Evolutionary conservation across 2,113 vertebrate genomes (phyloP).

Genomic region (Columbina picui): DNA sequence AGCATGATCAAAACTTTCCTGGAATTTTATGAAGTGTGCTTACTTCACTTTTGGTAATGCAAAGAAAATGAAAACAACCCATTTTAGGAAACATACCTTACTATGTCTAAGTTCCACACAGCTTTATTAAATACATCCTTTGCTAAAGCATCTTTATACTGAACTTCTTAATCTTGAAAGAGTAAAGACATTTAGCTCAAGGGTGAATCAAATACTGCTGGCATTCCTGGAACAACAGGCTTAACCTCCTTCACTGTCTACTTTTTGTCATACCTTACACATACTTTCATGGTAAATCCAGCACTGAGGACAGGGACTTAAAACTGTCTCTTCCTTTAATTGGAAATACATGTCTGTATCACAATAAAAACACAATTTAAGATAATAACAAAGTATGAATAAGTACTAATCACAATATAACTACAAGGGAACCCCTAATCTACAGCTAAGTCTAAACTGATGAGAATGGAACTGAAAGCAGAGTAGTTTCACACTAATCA

Average conservation of each 20-base stretch:
- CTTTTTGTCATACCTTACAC: not conserved
- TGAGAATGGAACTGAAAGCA: not conserved
- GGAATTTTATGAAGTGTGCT: not conserved
- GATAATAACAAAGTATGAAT: not conserved
- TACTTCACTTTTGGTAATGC: not conserved
- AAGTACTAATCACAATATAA: not conserved
- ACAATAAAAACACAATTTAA: not conserved
- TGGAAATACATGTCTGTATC: not conserved
- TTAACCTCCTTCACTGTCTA: not conserved
- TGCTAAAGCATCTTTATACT: conserved; percentile 24
- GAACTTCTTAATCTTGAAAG: conserved; percentile 43
- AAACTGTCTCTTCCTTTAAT: not conserved
- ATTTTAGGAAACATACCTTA: not conserved
- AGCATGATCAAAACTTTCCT: not conserved
- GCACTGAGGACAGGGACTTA: conserved; percentile 38
- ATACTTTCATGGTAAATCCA: not conserved
- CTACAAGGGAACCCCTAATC: not conserved
- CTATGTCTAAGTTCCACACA: not conserved
- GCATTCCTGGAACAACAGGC: conserved; percentile 13
- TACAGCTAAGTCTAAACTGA: not conserved
- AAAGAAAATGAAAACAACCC: not conserved
- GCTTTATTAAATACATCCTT: conserved; percentile 42
- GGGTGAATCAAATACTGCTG: not conserved
- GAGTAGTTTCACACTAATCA: not conserved
- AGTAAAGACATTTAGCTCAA: not conserved